Percentiles rank a stretch among this genome's conserved stretches.
phyloP scores from a whole-genome alignment of 1,140 invertebrate species.

The Heliconius hermathena region DNA sequence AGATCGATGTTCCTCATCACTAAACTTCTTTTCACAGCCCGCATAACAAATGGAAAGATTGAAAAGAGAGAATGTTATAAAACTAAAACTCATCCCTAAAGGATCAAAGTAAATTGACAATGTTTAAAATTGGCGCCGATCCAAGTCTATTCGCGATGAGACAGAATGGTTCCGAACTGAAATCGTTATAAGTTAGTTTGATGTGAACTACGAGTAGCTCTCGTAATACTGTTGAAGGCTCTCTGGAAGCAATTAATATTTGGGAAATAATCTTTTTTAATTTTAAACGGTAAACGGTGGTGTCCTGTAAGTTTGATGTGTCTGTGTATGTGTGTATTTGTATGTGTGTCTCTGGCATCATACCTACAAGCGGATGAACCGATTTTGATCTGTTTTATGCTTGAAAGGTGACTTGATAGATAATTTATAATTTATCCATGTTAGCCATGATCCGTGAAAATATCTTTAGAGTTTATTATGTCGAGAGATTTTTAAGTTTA shows the following conservation, averaged over 20 bases:
- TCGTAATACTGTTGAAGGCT: background rate
- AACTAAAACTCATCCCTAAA: conserved; percentile 15
- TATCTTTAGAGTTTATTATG: too few relatives aligned
- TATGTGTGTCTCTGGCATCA: too few relatives aligned
- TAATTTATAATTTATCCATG: too few relatives aligned
- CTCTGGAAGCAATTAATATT: background rate
- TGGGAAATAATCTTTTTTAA: background rate
- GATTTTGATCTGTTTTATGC: too few relatives aligned
- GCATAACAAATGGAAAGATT: background rate
- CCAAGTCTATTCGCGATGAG: conserved; percentile 23
- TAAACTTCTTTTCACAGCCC: background rate
- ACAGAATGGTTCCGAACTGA: background rate
- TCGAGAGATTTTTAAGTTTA: too few relatives aligned
- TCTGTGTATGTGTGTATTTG: too few relatives aligned
- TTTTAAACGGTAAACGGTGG: background rate
- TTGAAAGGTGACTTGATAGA: too few relatives aligned
- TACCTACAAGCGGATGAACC: too few relatives aligned
- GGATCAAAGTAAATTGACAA: conserved; percentile 29
- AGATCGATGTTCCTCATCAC: background rate
- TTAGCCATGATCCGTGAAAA: too few relatives aligned
- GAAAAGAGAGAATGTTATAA: conserved; percentile 15
- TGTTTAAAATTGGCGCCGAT: conserved; percentile 16
- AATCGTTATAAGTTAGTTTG: conserved; percentile 25
- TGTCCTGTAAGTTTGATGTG: too few relatives aligned
- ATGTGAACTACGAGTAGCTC: background rate